Base-by-base conservation (phyloP, 2,888 invertebrate species). In the Spisula subtruncata region DNA sequence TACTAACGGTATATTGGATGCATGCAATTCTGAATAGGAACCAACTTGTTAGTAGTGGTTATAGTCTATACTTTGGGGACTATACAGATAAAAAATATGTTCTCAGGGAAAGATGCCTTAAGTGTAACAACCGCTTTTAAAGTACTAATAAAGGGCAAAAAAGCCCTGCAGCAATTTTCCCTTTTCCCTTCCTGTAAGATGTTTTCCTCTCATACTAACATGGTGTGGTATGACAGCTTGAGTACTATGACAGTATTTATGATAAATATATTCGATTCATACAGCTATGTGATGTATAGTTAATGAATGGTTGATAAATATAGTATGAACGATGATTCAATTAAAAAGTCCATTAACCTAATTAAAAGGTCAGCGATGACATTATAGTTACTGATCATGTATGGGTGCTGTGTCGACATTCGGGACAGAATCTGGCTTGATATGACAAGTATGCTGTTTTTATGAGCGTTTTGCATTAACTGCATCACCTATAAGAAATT, bases 391-490 rank as follows among this genome's bases (percentile, higher is more conserved):
- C 75, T 75, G 75, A 75, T 75, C 35, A 75, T 35, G 35, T 75
- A 32, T 32, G 16, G 75, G 12, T 75, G 25, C 18, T 32, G 16
- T 75, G 29, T 18, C 32, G 75, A 75, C 75, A 75, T 32, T 18
- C 35, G 5, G n/a, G 75, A 75, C 35, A 18, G 18, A 25, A 75
- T 32, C 29, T 66, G 32, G 25, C 1, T 75, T 75, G 32, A 75
- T 75, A 18, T 75, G 75, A 75, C 75, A 75, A 35, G 75, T 75
- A 75, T 32, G 12, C 35, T 75, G 35, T 75, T 75, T 66, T 75
- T 75, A 75, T 75, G 29, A 32, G 14, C 14, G 32, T 25, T 10
- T 66, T 66, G 6, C 10, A 66, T 66, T 56, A 4, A 25, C 25
- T 25, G n/a, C 25, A 12, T 1, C 6, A 25, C 8, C 0, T 51